Conservation (phyloP, 2,113 vertebrate species). For the Odontesthes bonariensis region DNA sequence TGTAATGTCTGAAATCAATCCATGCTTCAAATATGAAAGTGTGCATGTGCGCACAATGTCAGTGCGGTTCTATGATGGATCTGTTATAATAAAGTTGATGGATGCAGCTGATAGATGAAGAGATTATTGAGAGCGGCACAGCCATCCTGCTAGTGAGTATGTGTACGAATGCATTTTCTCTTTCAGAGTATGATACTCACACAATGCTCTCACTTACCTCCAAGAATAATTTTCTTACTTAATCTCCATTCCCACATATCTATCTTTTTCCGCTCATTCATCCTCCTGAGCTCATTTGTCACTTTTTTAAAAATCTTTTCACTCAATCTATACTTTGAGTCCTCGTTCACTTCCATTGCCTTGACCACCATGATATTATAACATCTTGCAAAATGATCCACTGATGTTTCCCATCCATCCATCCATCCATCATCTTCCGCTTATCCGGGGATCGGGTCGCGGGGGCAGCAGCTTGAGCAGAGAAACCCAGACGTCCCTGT, state of each 20-base stretch:
- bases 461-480: too few relatives aligned
- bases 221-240: slow-evolving; percentile 13
- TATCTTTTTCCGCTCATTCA: slow-evolving; percentile 23
- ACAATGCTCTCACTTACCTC: slow-evolving; percentile 54
- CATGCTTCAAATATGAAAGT: slow-evolving; percentile 39
- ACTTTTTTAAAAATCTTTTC: background rate
- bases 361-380: slow-evolving; percentile 8
- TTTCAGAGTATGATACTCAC: slow-evolving; percentile 48
- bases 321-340: slow-evolving; percentile 1
- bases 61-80: slow-evolving; percentile 42
- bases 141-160: slow-evolving; percentile 39
- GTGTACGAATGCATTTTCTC: slow-evolving; percentile 18
- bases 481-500: too few relatives aligned
- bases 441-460: too few relatives aligned
- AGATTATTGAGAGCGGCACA: slow-evolving; percentile 54
- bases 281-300: slow-evolving; percentile 38
- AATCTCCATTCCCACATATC: background rate
- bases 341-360: background rate
- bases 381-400: background rate
- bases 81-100: slow-evolving; percentile 62
- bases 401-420: background rate
- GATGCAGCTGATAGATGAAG: slow-evolving; percentile 71
- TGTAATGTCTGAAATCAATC: slow-evolving; percentile 35
- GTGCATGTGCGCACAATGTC: slow-evolving; percentile 22
- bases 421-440: too few relatives aligned